phyloP scores from a whole-genome alignment of 2,797 vertebrate genomes.

The Prionace glauca region DNA sequence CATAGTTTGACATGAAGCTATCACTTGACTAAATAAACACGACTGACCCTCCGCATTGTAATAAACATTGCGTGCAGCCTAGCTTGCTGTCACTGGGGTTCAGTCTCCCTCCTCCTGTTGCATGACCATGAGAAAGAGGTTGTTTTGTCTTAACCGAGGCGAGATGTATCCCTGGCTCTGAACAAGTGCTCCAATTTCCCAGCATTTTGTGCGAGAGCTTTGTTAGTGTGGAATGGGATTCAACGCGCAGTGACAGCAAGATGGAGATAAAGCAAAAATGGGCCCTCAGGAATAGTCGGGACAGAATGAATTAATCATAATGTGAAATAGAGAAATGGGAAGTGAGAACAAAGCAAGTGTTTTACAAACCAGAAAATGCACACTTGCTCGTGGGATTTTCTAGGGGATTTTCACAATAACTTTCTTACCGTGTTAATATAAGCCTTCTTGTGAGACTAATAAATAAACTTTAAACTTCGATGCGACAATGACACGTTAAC shows the following conservation, averaged over 20 bases:
- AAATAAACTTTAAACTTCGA: not conserved
- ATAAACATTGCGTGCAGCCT: not conserved
- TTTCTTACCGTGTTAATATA: too few species aligned
- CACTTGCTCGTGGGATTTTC: too few species aligned
- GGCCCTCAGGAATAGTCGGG: not conserved
- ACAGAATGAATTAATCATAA: not conserved
- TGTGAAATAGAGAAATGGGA: too few species aligned
- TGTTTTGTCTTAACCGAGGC: not conserved
- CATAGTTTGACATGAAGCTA: not conserved
- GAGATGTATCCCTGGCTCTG: not conserved
- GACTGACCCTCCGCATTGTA: not conserved
- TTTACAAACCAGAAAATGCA: not conserved
- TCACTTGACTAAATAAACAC: not conserved
- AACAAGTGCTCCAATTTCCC: too few species aligned
- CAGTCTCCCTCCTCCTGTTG: not conserved
- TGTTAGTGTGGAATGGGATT: not conserved
- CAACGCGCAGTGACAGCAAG: not conserved
- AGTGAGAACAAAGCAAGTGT: not conserved
- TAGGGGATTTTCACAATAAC: too few species aligned
- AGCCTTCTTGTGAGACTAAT: too few species aligned
- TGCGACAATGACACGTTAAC: not conserved
- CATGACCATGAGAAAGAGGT: not conserved
- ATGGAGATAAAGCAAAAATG: not conserved
- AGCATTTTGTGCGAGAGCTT: not conserved
- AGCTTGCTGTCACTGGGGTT: not conserved